phyloP scores from a whole-genome alignment of 2,113 vertebrate genomes.

The Lepus europaeus region DNA sequence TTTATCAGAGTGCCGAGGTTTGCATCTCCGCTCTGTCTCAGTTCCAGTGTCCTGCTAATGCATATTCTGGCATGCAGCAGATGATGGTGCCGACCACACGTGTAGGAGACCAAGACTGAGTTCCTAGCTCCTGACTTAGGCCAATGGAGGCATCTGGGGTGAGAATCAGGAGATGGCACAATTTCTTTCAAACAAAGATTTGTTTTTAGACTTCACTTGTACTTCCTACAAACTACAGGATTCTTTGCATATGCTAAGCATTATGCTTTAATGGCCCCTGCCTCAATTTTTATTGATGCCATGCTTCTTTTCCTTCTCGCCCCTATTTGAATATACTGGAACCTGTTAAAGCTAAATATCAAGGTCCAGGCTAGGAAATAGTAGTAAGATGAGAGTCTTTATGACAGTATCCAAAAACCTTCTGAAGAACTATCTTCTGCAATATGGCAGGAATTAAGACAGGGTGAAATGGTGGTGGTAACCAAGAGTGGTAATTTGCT shows the following conservation, averaged over 20 bases:
- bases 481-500: not conserved
- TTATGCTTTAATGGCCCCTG: not conserved
- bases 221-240: not conserved
- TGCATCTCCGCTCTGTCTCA: no score
- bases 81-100: no score
- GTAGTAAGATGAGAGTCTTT: not conserved
- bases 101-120: no score
- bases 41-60: no score
- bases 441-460: not conserved
- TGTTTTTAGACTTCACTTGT: not conserved
- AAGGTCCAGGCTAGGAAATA: not conserved
- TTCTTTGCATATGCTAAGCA: not conserved
- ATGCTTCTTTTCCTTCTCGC: slow-evolving; percentile 21
- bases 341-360: not conserved
- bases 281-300: not conserved
- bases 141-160: no score
- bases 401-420: slow-evolving; percentile 45
- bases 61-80: no score
- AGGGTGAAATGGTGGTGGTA: not conserved
- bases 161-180: no score
- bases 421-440: not conserved
- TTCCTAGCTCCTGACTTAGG: no score
- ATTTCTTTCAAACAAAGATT: no score
- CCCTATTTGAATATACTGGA: slow-evolving; percentile 8
- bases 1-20: no score